Conservation (phyloP, 2,113 vertebrate species). For the Dromaius novaehollandiae region DNA sequence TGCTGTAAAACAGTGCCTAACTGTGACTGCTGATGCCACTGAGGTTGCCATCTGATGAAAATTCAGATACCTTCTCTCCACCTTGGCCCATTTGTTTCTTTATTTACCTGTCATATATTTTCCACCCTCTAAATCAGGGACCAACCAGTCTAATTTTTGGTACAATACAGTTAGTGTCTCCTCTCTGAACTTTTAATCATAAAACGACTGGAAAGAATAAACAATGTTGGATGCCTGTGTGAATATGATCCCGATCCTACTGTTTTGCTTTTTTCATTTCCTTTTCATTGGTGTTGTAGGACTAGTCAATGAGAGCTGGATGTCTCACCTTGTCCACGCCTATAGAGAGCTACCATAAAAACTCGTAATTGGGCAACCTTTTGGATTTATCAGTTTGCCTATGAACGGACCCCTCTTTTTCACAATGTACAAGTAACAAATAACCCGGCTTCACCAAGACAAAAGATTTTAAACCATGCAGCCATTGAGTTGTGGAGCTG, state of each 20-base stretch:
- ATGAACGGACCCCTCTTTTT: neutral
- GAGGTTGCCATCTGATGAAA: neutral
- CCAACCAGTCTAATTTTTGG: neutral
- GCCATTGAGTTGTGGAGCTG: neutral
- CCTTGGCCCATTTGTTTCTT: neutral
- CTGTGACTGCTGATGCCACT: neutral
- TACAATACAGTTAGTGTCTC: neutral
- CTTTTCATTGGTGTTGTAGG: neutral
- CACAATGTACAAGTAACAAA: rapidly evolving
- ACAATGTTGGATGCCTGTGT: neutral
- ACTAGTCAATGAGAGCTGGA: neutral
- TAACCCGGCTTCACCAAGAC: rapidly evolving
- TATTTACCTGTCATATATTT: neutral
- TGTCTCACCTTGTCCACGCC: neutral
- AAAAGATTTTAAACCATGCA: neutral
- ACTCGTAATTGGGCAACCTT: neutral
- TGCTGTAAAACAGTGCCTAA: neutral
- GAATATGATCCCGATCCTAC: neutral
- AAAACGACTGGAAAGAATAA: neutral
- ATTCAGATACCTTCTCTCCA: neutral
- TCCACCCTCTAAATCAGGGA: neutral
- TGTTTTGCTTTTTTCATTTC: neutral
- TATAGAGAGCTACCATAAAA: neutral
- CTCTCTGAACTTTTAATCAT: neutral
- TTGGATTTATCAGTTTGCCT: neutral